Conservation (phyloP, 2,888 invertebrate species). For the Oscheius sp. region DNA sequence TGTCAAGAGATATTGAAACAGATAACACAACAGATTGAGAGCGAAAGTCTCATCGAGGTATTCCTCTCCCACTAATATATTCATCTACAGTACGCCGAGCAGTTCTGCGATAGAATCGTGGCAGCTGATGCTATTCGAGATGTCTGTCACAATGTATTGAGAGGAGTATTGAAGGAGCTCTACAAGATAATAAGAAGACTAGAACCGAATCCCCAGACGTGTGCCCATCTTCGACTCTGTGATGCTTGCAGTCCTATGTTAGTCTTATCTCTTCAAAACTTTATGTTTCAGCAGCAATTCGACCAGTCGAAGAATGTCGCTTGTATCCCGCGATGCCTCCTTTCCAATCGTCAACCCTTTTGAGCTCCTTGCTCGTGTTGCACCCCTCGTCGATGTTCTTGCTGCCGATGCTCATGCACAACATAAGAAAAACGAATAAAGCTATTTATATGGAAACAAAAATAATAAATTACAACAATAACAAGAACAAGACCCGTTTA, state of each 20-base stretch:
- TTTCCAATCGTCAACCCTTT: not conserved
- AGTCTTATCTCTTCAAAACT: not conserved
- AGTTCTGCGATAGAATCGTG: not conserved
- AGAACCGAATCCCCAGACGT: not conserved
- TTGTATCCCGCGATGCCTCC: not conserved
- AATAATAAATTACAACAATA: conserved; percentile 20
- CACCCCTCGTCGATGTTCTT: not conserved
- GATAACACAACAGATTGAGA: not conserved
- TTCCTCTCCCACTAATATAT: not conserved
- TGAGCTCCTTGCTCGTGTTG: not conserved
- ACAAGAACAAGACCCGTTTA: conserved; percentile 21
- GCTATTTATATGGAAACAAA: not conserved
- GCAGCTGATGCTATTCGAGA: not conserved
- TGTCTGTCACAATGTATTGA: not conserved
- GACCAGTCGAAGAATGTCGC: not conserved
- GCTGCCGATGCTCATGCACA: not conserved
- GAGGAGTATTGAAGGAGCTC: not conserved
- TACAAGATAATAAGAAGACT: not conserved
- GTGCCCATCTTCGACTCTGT: not conserved
- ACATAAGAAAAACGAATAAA: not conserved
- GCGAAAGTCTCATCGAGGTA: not conserved
- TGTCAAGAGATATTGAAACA: not conserved
- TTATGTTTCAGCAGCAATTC: not conserved
- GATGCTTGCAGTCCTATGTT: not conserved
- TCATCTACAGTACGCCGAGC: not conserved